A percentile compares a stretch with the other conserved stretches of the same genome.
phyloP scores from a whole-genome alignment of 2,113 vertebrate genomes.

The Mustela nigripes region DNA sequence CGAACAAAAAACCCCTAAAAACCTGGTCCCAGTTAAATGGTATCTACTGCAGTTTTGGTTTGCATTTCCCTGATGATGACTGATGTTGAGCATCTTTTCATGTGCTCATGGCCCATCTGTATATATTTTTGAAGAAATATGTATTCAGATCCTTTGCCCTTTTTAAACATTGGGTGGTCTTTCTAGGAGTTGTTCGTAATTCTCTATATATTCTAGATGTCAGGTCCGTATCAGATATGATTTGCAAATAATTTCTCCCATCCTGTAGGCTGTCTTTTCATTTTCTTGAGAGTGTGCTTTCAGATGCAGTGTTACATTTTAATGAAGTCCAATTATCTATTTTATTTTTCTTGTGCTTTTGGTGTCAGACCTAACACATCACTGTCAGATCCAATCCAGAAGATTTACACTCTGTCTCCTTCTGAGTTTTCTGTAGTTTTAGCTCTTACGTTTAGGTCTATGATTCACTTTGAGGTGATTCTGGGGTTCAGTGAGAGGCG shows the following conservation, averaged over 20 bases:
- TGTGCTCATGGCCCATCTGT: neutral
- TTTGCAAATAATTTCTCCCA: neutral
- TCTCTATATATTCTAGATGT: neutral
- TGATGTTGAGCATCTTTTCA: constrained; percentile 6
- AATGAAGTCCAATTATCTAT: constrained; percentile 15
- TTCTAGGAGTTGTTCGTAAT: neutral
- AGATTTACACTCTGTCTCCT: neutral
- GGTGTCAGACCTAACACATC: neutral
- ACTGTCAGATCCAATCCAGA: constrained; percentile 7
- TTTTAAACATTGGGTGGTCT: neutral
- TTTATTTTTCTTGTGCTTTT: constrained; percentile 18
- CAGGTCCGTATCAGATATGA: neutral
- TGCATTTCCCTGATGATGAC: neutral
- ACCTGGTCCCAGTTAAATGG: neutral
- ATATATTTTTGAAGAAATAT: neutral
- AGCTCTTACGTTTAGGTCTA: neutral
- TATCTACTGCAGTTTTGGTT: neutral
- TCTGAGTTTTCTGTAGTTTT: constrained; percentile 24
- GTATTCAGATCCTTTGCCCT: neutral
- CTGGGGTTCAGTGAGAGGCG: neutral
- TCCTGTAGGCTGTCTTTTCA: neutral
- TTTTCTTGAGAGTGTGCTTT: constrained; percentile 7
- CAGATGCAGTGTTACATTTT: neutral
- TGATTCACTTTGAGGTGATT: constrained; percentile 27
- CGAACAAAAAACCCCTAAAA: too few species aligned